Evolutionary conservation across 1,140 invertebrate genomes (phyloP), one percentile per base, ranked within the genome.

Genomic region (Plodia interpunctella): DNA sequence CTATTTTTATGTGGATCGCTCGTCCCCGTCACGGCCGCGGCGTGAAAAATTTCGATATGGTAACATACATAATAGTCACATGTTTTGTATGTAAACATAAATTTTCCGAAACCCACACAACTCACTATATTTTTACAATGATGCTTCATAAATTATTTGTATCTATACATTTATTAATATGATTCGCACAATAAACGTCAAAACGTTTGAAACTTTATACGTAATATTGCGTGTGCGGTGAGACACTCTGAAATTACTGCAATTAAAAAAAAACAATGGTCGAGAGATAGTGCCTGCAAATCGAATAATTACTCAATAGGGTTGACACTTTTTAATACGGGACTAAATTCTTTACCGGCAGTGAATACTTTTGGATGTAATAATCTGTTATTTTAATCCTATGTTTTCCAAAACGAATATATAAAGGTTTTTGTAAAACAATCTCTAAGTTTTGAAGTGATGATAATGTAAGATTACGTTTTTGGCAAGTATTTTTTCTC

Each of bases 261-360:
- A 56, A 65, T 65, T 65, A 65, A 65, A 60, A 65, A n/a, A 65
- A 60, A 38, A 65, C 63, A 65, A 65, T 65, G 49, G 63, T 51
- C 35, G 18, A 30, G n/a, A 28, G 28, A 32, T 49, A 55, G 55
- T 38, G 28, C 44, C 21, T 55, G 35, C 51, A 59, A 20, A 21
- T 1, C 38, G 13, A 15, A 44, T 15, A 44, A 17, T 17, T 17
- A 10, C 38, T 15, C 5, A 15, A 35, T 2, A 35, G 32, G 15
- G n/a, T 5, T 44, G 15, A 32, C 30, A 32, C 30, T 5, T 10
- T 32, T 32, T 32, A 32, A 1, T n/a, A n/a, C n/a, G n/a, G n/a
- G n/a, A n/a, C n/a, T n/a, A n/a, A 32, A 32, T 9, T 32, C 3
- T 9, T 10, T 32, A 9, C 2, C 6, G 21, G 6, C 21, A 3